Evolutionary conservation across 2,113 vertebrate species (phyloP), one percentile per base, ranked within the genome.

Genomic region (Tragulus kanchil): DNA sequence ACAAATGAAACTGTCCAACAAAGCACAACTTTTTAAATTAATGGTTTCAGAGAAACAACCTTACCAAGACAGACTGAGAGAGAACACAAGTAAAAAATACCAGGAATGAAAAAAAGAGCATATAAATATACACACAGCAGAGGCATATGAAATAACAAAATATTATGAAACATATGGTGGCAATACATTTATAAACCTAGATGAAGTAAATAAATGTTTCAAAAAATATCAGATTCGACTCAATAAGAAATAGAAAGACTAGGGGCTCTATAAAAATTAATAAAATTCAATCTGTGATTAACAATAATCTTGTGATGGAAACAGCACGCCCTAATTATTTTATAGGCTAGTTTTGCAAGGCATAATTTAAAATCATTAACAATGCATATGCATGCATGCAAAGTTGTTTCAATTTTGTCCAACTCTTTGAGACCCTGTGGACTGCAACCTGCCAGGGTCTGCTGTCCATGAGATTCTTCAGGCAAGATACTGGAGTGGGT

Each of bases 321-420:
- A 54, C 48, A 65, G 48, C 31, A 88, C 50, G 2, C 11, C 8
- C n/a, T 54, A 61, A 61, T 93, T 56, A 93, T 83, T 83, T 91
- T 83, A 23, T 5, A 36, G 31, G 61, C 21, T 82, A 71, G 42
- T 87, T 95, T 83, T 79, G 17, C 56, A 64, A 87, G 67, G 11
- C 12, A 11, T 69, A 67, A 93, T 85, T 92, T 77, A 45, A 62
- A 89, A 75, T 73, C 79, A 62, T 88, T 93, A 89, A 88, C 54
- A 78, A 64, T 77, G 36, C 36, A 36, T 36, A 36, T 36, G 36
- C 36, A 36, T 36, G 36, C 36, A 36, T 36, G 36, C 36, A 36
- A 36, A 36, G 36, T 36, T 36, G 36, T 36, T 36, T 36, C 36
- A 36, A 36, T 36, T 36, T 36, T 36, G 36, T 36, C 36, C 36